Evolutionary conservation across 2,888 invertebrate genomes (phyloP).

Genomic region (Anagyrus pseudococci): DNA sequence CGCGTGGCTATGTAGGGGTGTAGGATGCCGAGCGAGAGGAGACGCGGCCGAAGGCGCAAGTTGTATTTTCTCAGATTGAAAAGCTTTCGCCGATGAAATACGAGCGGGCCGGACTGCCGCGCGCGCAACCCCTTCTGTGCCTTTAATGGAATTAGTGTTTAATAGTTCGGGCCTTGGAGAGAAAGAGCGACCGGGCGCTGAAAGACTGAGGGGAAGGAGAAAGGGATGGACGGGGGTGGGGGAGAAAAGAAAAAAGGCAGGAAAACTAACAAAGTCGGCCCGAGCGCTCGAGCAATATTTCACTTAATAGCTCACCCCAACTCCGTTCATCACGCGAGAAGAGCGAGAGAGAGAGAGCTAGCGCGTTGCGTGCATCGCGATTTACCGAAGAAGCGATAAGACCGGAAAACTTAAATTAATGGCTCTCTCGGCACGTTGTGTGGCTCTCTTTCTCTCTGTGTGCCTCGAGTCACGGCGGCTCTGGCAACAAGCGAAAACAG

Average conservation of each 20-base stretch:
- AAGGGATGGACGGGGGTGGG: too few relatives aligned
- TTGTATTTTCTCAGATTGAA: constrained; percentile 55
- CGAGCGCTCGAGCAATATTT: constrained; percentile 36
- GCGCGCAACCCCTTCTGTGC: constrained; percentile 56
- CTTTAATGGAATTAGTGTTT: constrained; percentile 63
- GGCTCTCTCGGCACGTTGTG: too few relatives aligned
- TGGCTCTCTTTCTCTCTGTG: constrained; percentile 1
- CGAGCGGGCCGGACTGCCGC: constrained; percentile 40
- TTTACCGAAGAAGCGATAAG: constrained; percentile 37
- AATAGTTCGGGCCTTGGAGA: constrained; percentile 50
- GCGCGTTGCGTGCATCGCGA: constrained; percentile 32
- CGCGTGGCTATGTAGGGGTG: too few relatives aligned
- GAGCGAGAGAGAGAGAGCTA: not conserved
- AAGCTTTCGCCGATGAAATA: constrained; percentile 60
- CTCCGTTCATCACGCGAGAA: constrained; percentile 33
- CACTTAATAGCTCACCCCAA: constrained; percentile 39
- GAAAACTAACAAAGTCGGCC: constrained; percentile 36
- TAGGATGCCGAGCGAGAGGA: constrained; percentile 15
- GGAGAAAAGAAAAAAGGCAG: constrained; percentile 16
- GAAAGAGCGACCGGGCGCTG: not conserved
- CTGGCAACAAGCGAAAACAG: constrained; percentile 15
- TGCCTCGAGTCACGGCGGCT: not conserved
- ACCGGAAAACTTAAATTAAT: constrained; percentile 36
- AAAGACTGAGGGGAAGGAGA: not conserved
- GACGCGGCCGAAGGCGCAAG: constrained; percentile 34